Percentiles rank a stretch among this genome's conserved stretches.
Conservation (phyloP, 2,113 vertebrate species). For the Elephantulus edwardii region DNA sequence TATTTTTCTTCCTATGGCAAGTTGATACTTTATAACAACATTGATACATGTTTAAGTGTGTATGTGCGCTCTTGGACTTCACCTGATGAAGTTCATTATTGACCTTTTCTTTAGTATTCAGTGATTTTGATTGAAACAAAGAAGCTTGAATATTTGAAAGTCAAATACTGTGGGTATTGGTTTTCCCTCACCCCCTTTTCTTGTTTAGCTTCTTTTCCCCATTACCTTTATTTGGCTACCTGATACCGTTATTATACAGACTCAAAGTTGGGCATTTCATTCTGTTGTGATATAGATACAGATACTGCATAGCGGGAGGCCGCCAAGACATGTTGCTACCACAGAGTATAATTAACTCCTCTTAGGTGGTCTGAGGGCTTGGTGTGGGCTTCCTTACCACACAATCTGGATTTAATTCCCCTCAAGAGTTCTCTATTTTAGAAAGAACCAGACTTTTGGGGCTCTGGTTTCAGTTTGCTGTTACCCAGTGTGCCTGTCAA, state of each 20-base stretch:
- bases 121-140: conserved; percentile 32
- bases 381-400: neutral
- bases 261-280: conserved; percentile 13
- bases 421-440: neutral
- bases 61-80: conserved; percentile 10
- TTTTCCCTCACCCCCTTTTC: neutral
- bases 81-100: neutral
- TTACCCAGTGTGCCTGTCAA: conserved; percentile 18
- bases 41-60: conserved; percentile 32
- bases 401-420: conserved; percentile 54
- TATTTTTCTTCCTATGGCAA: neutral
- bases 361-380: conserved; percentile 20
- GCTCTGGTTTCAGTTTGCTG: conserved; percentile 49
- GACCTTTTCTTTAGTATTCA: neutral
- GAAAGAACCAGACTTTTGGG: conserved; percentile 10
- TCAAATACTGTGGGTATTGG: neutral
- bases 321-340: conserved; percentile 49
- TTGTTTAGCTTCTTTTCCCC: conserved; percentile 28
- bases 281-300: conserved; percentile 28
- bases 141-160: neutral
- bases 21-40: neutral
- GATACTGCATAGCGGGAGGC: neutral
- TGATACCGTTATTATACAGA: conserved; percentile 16
- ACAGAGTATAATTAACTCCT: conserved; percentile 36
- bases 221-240: conserved; percentile 20